A percentile compares a stretch with the other conserved stretches of the same genome.
Conservation (phyloP, 2,888 invertebrate species). For the Opisthograptis luteolata region DNA sequence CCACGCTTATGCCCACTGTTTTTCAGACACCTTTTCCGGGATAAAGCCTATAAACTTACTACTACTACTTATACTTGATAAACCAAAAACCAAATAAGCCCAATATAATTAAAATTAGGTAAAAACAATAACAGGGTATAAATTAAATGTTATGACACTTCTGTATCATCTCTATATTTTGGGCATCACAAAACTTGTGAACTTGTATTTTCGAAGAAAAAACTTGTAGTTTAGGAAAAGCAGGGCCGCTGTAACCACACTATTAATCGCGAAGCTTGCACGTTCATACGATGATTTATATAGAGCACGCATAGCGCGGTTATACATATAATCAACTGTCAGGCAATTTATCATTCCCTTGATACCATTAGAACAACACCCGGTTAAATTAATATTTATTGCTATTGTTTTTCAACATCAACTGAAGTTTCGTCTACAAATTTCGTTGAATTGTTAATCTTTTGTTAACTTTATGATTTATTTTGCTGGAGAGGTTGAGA, state of each 20-base stretch:
- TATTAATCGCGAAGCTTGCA: constrained; percentile 35
- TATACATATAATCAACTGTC: constrained; percentile 22
- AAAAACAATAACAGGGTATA: no score
- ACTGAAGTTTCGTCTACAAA: no score
- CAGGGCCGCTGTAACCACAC: constrained; percentile 14
- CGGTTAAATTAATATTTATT: constrained; percentile 15
- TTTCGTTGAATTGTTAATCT: not conserved
- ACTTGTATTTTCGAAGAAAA: constrained; percentile 1
- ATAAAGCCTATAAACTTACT: no score
- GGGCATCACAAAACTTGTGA: not conserved
- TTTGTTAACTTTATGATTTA: no score
- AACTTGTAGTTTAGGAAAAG: not conserved
- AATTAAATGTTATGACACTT: no score
- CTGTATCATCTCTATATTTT: not conserved
- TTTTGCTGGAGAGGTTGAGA: no score
- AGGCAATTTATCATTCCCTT: constrained; percentile 31
- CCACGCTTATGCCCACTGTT: no score
- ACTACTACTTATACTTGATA: no score
- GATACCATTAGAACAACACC: constrained; percentile 18
- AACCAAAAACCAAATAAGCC: no score
- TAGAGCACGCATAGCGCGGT: constrained; percentile 21
- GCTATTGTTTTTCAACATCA: constrained; percentile 5
- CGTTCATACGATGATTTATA: constrained; percentile 36
- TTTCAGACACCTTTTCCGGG: no score
- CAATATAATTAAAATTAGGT: no score